Conservation (phyloP, 2,797 vertebrate genomes). For the Melanotaenia nigrans region DNA sequence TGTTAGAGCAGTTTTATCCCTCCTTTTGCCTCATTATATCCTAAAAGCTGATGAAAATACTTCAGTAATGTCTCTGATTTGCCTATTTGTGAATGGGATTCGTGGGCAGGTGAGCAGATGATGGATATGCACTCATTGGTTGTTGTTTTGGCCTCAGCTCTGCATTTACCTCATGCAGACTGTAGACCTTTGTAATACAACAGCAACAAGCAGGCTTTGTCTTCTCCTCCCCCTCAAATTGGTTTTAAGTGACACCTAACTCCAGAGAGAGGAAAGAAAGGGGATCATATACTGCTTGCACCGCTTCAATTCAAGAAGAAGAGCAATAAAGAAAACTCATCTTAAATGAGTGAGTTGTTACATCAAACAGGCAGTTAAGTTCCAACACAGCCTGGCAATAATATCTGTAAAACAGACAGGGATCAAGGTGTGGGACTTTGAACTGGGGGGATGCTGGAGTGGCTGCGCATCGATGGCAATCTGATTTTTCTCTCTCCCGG, state of each 20-base stretch:
- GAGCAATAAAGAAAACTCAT: constrained; percentile 32
- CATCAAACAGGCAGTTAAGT: constrained; percentile 63
- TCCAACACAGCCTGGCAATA: constrained; percentile 40
- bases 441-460: constrained; percentile 39
- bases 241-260: constrained; percentile 7
- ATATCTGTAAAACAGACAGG: constrained; percentile 34
- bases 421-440: constrained; percentile 52
- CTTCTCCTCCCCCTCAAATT: constrained; percentile 4
- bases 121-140: constrained; percentile 30
- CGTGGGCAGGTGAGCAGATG: neutral
- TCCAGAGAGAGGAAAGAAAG: neutral
- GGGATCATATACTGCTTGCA: neutral
- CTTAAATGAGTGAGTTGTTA: constrained; percentile 41
- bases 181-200: constrained; percentile 24
- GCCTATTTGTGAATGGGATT: neutral
- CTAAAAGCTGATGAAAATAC: constrained; percentile 47
- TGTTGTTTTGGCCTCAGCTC: constrained; percentile 23
- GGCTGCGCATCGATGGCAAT: constrained; percentile 55
- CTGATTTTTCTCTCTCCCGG: constrained; percentile 36
- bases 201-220: constrained; percentile 14
- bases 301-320: constrained; percentile 2
- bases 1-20: constrained; percentile 45
- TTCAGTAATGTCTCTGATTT: constrained; percentile 2
- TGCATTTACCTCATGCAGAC: constrained; percentile 23
- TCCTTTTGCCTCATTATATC: constrained; percentile 44